Base-by-base conservation (phyloP, 2,113 vertebrate genomes). In the Hucho hucho region DNA sequence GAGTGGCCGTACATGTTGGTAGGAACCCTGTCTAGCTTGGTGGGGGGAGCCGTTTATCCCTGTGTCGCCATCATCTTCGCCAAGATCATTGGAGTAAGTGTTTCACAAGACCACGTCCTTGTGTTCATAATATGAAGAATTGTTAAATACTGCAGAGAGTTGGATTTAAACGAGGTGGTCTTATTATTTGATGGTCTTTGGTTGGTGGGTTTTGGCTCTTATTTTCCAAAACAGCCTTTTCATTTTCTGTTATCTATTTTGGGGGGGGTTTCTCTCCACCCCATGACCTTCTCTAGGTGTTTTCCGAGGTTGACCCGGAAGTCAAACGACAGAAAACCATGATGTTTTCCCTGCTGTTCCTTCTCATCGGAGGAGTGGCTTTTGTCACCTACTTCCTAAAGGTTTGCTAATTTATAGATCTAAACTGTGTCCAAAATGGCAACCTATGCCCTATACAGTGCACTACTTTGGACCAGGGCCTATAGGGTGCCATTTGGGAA, bases 81-180 rank as follows among this genome's bases (percentile, higher is more conserved):
- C 69, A 91, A 93, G 91, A 89, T 94, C n/a, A 91, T 93, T 79
- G 91, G 92, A 28, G 91, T 94, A 85, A 43, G 83, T 84, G 73
- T 69, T 29, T 75, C 49, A 53, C 49, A 43, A 43, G 37, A 43
- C 9, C 37, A 53, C 49, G 14, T 18, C 71, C 68, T 46, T 77
- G 28, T 66, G 64, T 49, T 66, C 49, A 58, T 64, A 69, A 58
- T 64, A 73, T 64, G 26, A 64, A 64, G 63, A 3, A 64, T 24
- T 13, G n/a, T 20, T 20, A 24, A 47, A 28, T 56, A 43, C 9
- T 43, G 9, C 9, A 43, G 37, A 37, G 37, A 43, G 9, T 43
- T 11, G 11, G 37, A 43, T 43, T 43, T 1, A 43, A 43, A 12
- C 2, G 0, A 43, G 2, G 37, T 43, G 37, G 37, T 43, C 37